Conservation (phyloP, 1,140 invertebrate genomes). For the Bombus turneri region DNA sequence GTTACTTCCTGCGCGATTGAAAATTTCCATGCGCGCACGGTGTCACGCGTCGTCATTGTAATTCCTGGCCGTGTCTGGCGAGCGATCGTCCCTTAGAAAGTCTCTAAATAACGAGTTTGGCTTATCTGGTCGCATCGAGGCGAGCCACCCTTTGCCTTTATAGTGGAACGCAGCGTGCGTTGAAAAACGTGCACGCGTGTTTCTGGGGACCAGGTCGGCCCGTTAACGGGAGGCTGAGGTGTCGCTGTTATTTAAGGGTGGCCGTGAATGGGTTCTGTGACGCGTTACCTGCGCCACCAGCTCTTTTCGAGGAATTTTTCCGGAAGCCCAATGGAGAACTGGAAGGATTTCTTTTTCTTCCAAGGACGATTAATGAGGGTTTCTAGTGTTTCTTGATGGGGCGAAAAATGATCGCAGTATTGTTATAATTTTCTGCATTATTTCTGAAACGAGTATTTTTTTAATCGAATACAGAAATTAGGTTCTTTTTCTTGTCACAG, state of each 20-base stretch:
- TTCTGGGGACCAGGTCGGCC: background rate
- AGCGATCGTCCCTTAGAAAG: slow-evolving; percentile 72
- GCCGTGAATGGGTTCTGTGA: slow-evolving; percentile 3
- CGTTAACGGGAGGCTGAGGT: background rate
- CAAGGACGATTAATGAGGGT: background rate
- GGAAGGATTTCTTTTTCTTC: background rate
- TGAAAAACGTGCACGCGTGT: slow-evolving; percentile 13
- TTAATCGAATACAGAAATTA: too few species aligned
- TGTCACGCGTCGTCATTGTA: slow-evolving; percentile 25
- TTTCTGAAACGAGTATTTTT: too few species aligned
- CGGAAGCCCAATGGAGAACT: background rate
- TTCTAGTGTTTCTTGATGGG: too few species aligned
- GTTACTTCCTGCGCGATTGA: slow-evolving; percentile 17
- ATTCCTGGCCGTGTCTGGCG: slow-evolving; percentile 50
- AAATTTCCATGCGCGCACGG: slow-evolving; percentile 16
- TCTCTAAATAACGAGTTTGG: slow-evolving; percentile 68
- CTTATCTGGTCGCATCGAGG: slow-evolving; percentile 68
- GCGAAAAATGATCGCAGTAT: too few species aligned
- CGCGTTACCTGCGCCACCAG: background rate
- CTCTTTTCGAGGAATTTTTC: background rate
- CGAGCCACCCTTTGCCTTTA: slow-evolving; percentile 64
- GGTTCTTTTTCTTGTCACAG: too few species aligned
- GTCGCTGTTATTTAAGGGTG: slow-evolving; percentile 12
- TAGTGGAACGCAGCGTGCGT: slow-evolving; percentile 37
- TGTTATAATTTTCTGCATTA: background rate